Base-by-base conservation (phyloP, 2,888 invertebrate genomes). In the Cheilosia vulpina region DNA sequence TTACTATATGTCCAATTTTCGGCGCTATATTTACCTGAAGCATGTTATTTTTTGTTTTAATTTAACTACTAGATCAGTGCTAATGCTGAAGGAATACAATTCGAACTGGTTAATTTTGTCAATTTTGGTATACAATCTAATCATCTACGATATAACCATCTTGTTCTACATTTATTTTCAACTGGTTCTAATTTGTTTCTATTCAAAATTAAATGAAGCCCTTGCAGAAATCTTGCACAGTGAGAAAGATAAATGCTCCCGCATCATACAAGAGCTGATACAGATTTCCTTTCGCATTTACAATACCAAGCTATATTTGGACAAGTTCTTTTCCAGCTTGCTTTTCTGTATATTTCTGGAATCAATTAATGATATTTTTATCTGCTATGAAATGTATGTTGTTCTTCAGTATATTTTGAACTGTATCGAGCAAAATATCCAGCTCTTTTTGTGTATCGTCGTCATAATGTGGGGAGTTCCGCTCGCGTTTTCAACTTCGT, bases 261-360 rank as follows among this genome's bases (percentile, higher is more conserved):
- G 53, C 5, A 15, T n/a, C 27, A 5, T 53, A 13, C 13, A 15
- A 1, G 13, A 55, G 2, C n/a, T 55, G 2, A 17, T 55, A 7
- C 3, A 34, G n/a, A 55, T 55, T 31, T 55, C 31, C 1, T 55
- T 31, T 55, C 55, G 55, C 27, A 55, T 55, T 9, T 34, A 55
- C 17, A 31, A 9, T 9, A 17, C 31, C 2, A 55, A 55, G 31
- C 31, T 1, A 1, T 13, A 19, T 1, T 7, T 57, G 2, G 55
- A 31, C 5, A 27, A 57, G 4, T 57, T 57, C 9, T 57, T 57
- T 57, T 57, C 55, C 5, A 19, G 11, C 31, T 11, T 57, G 2
- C 34, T 57, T 17, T 34, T 34, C 1, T 34, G 17, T 11, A 57
- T 19, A 57, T 34, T 17, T 34, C 0, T 34, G 7, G 55, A 13